Evolutionary conservation across 2,113 vertebrate genomes (phyloP).

Genomic region (Otis tarda): DNA sequence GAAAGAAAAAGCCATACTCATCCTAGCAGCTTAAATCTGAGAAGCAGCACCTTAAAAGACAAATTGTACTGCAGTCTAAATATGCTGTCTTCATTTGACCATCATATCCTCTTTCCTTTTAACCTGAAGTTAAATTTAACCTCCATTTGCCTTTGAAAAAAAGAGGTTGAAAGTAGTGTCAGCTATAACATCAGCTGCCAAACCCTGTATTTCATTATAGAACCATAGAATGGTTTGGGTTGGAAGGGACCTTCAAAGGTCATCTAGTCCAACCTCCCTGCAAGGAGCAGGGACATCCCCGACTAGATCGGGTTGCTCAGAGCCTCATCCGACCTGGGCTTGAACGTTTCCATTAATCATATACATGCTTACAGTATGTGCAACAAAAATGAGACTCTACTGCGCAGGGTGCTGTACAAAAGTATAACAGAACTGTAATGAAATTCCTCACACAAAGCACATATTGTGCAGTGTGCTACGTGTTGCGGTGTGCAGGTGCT

Average conservation of each 20-base stretch:
- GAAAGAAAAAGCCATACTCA: neutral
- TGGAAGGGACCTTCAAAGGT: no score
- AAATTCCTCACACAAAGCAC: neutral
- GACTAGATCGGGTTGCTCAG: no score
- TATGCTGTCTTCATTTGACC: neutral
- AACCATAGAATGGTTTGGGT: no score
- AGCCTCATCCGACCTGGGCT: no score
- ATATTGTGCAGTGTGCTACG: neutral
- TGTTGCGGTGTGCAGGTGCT: neutral
- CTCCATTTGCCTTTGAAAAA: neutral
- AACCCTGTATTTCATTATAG: neutral
- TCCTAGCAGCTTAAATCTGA: neutral
- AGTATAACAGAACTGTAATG: neutral
- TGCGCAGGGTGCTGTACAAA: neutral
- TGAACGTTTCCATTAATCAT: neutral
- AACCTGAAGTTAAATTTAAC: neutral
- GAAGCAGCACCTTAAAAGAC: neutral
- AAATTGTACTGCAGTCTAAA: neutral
- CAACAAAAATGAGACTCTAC: neutral
- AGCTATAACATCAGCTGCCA: neutral
- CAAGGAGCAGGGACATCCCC: no score
- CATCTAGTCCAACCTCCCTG: no score
- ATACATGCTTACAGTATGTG: neutral
- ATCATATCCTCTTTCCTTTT: neutral
- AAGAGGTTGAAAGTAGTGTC: neutral